Evolutionary conservation across 2,888 invertebrate species (phyloP), one percentile per base, ranked within the genome.

Genomic region (Amphipoea lucens): DNA sequence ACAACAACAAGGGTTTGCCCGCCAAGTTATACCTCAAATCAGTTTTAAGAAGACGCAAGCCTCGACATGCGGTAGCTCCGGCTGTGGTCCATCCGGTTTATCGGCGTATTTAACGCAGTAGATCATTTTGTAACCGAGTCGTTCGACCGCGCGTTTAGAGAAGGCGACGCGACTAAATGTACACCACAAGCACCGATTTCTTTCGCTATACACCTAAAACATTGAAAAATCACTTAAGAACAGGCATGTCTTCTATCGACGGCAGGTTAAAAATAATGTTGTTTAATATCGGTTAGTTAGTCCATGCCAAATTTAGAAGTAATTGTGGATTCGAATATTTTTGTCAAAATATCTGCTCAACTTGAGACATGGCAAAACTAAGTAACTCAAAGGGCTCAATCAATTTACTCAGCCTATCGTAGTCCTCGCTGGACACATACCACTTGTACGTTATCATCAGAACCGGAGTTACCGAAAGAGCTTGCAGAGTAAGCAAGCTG

Each of bases 121-220:
- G 77, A 98, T 97, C 87, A 97, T 97, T 87, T 98, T 97, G 94
- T 98, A 98, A 76, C 98, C 98, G 74, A 98, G 95, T 84, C 98
- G 97, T 83, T 98, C 97, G 78, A 98, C 97, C 0, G 98, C 98
- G 23, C 66, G 66, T 71, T 98, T 97, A 0, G 98, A 98, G 94
- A 97, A 98, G 73, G 97, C 97, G 66, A 98, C 86, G 98, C 98
- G 89, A 98, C 98, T 84, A 98, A 98, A 62, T 98, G 97, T 91
- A 98, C 96, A 12, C 51, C 76, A 17, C 62, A 40, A 2, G 97
- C 97, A 71, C 97, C 97, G 2, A 0, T 6, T 62, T 45, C 6
- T 57, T 77, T 77, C 17, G 77, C 74, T 0, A 57, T 0, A 6
- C n/a, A n/a, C 57, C 65, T 77, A n/a, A 36, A 74, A 69, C 0